Percentiles rank a stretch among this genome's conserved stretches.
Conservation (phyloP, 2,113 vertebrate species). For the Bos indicus region DNA sequence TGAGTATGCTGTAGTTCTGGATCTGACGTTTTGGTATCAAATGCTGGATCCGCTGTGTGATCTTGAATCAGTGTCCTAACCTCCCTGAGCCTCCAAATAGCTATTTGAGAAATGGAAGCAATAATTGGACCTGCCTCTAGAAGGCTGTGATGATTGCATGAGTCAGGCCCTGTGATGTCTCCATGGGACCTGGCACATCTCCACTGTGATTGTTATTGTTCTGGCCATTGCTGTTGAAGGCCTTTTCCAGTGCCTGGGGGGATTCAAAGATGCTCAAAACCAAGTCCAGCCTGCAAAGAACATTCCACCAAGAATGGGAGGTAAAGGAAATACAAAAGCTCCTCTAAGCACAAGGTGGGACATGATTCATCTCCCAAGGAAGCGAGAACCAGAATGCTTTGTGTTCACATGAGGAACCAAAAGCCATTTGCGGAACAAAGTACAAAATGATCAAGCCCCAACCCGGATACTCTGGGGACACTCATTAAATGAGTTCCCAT, state of each 20-base stretch:
- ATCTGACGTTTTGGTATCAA: background rate
- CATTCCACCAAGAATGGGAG: background rate
- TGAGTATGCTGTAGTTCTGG: background rate
- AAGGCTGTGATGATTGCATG: no score
- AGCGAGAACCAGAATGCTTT: background rate
- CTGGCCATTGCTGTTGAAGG: background rate
- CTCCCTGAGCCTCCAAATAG: background rate
- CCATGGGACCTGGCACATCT: accelerated
- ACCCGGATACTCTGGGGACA: background rate
- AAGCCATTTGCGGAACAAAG: background rate
- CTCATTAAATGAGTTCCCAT: background rate
- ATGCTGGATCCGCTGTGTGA: background rate
- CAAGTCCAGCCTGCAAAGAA: background rate
- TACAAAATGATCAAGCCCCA: background rate
- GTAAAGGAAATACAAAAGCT: background rate
- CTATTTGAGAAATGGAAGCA: background rate
- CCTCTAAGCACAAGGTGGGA: no score
- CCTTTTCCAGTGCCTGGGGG: background rate
- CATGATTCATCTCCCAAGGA: background rate
- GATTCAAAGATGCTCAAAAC: background rate
- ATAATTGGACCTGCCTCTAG: background rate
- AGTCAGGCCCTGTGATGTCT: background rate
- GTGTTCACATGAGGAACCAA: background rate
- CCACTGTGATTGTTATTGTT: no score
- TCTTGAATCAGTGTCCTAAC: background rate